Evolutionary conservation across 2,797 vertebrate species (phyloP).

Genomic region (Antrozous pallidus): DNA sequence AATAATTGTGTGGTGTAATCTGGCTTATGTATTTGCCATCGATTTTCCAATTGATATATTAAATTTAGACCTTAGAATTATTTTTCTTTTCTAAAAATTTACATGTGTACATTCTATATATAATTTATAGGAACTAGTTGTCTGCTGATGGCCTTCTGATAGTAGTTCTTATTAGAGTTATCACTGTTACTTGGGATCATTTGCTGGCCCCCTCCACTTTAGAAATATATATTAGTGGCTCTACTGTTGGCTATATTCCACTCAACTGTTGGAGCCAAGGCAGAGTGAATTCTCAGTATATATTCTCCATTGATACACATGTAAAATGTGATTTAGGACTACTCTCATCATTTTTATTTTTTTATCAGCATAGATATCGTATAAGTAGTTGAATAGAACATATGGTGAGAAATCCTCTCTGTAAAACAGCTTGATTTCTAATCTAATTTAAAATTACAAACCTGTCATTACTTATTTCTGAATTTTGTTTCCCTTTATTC

Average conservation of each 20-base stretch:
- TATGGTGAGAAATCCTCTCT: not conserved
- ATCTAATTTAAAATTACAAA: constrained; percentile 18
- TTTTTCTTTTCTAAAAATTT: constrained; percentile 4
- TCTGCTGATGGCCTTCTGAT: not conserved
- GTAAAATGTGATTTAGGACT: constrained; percentile 19
- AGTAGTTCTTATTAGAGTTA: not conserved
- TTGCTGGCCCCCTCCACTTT: not conserved
- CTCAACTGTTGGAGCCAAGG: not conserved
- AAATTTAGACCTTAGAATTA: constrained; percentile 3
- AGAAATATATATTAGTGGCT: not conserved
- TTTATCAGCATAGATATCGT: not conserved
- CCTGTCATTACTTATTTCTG: constrained; percentile 30
- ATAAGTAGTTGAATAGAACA: not conserved
- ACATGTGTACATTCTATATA: not conserved
- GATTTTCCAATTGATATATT: constrained; percentile 22
- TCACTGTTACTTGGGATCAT: not conserved
- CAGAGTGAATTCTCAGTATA: not conserved
- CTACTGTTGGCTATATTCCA: not conserved
- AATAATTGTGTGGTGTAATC: not conserved
- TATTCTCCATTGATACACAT: not conserved
- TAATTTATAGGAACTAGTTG: constrained; percentile 13
- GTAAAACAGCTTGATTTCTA: constrained; percentile 22
- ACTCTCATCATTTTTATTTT: constrained; percentile 16
- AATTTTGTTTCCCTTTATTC: constrained; percentile 51
- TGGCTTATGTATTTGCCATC: not conserved